Base-by-base conservation (phyloP, 1,140 invertebrate species). In the Apis cerana region DNA sequence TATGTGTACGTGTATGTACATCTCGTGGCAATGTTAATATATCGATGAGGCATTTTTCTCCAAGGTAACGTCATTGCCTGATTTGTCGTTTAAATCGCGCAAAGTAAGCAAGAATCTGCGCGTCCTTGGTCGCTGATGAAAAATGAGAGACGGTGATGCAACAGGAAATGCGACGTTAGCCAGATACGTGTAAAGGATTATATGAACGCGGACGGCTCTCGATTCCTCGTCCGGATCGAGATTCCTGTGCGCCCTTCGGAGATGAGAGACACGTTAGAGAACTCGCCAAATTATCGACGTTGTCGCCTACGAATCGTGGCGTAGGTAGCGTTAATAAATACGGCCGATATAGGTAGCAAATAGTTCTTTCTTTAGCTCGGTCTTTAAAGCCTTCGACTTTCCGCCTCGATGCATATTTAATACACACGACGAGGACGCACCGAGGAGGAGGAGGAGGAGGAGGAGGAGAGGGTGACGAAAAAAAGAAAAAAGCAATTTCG, bases 121-220 rank as follows among this genome's bases (percentile, higher is more conserved):
- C 23, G 52, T 13, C 70, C 52, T 56, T 68, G 62, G 17, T 23
- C 1, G 1, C 0, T 5, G 0, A 3, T 13, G 17, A 68, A 76
- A 76, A 76, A 68, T 52, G 13, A 48, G 13, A 48, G 1, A 11
- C 21, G 52, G 15, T 82, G 81, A 82, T 27, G 58, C 12, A 82
- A 78, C n/a, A 70, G 75, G 75, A 82, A 75, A 72, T 52, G 61
- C 85, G 59, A 85, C 27, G 56, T 21, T 52, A 9, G 10, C n/a
- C 23, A 69, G 15, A 54, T 62, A 61, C 15, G 17, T 65, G 33
- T 15, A n/a, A 80, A 54, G 58, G 11, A 59, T 33, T 43, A 52
- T 11, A n/a, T 19, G 11, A 19, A 33, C n/a, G 56, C 50, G 84
- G 27, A 72, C 33, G 33, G 75, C 62, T 69, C 64, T 21, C 33